These are phyloP conservation scores for Phaonia tiefii DNA, from an alignment of 2,888 invertebrate genomes.

Conservation along the genomic window DNA sequence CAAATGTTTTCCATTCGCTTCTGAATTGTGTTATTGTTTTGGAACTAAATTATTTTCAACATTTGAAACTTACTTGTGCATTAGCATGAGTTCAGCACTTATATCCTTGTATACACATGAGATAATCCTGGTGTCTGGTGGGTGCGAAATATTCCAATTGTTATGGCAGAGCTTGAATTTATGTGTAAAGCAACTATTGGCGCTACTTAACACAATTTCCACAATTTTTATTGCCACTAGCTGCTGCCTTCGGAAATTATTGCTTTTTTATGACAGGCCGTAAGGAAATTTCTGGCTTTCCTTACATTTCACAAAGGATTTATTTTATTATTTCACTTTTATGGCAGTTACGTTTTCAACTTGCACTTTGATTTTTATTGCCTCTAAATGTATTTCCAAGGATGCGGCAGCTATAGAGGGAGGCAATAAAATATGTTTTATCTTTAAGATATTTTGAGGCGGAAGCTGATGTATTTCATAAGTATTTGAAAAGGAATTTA, in stretches of 20 bases:
- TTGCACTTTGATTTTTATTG: conserved; percentile 42
- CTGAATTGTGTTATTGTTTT: no score
- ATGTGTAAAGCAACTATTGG: not conserved
- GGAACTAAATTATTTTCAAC: not conserved
- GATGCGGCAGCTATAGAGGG: no score
- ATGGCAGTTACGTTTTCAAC: conserved; percentile 5
- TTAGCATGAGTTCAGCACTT: conserved; percentile 56
- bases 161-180: not conserved
- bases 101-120: conserved; percentile 55
- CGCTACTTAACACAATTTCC: conserved; percentile 23
- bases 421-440: no score
- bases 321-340: conserved; percentile 40
- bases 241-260: not conserved
- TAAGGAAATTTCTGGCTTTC: not conserved
- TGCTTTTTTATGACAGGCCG: not conserved
- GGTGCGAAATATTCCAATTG: not conserved
- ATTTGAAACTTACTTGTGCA: conserved; percentile 58
- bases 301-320: not conserved
- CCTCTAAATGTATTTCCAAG: conserved; percentile 6
- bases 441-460: no score
- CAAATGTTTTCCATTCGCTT: no score
- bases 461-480: no score
- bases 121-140: conserved; percentile 53
- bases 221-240: conserved; percentile 1
- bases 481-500: no score